Percentiles rank a stretch among this genome's conserved stretches.
These are phyloP conservation scores for Drosophila robusta DNA, from an alignment of 2,888 invertebrate species.

Conservation along the genomic window DNA sequence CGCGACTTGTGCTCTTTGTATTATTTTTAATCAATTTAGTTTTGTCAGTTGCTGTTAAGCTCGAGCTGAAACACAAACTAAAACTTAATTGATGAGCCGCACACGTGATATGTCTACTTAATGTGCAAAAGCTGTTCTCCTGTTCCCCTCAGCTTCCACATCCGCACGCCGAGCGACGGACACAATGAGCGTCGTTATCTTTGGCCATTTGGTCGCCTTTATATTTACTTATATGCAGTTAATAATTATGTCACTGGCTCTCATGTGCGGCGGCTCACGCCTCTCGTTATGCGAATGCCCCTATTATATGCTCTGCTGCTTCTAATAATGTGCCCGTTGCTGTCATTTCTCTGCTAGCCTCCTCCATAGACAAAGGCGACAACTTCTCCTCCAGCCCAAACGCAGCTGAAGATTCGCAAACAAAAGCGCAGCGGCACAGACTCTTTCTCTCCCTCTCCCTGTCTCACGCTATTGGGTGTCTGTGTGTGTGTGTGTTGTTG, in stretches of 20 bases:
- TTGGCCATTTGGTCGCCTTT: conserved; percentile 69
- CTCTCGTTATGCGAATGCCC: conserved; percentile 75
- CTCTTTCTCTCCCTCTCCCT: conserved; percentile 5
- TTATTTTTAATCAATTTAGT: conserved; percentile 81
- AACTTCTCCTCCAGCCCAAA: conserved; percentile 31
- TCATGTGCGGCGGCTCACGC: conserved; percentile 54
- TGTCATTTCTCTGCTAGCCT: conserved; percentile 50
- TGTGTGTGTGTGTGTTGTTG: conserved; percentile 22
- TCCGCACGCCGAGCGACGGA: neutral
- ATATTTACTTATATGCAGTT: conserved; percentile 75
- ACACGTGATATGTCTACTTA: conserved; percentile 72
- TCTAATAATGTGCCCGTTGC: conserved; percentile 75
- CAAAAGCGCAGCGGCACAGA: conserved; percentile 68
- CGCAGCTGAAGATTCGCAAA: conserved; percentile 66
- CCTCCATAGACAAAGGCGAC: conserved; percentile 52
- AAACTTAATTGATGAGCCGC: conserved; percentile 71
- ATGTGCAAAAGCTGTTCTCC: conserved; percentile 27
- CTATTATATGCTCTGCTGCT: conserved; percentile 78
- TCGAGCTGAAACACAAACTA: conserved; percentile 45
- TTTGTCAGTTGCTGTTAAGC: conserved; percentile 47
- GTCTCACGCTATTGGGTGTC: conserved; percentile 9
- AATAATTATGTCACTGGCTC: conserved; percentile 74
- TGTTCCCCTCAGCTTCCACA: neutral
- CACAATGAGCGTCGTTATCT: conserved; percentile 60
- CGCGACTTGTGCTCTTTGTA: conserved; percentile 53